phyloP scores from a whole-genome alignment of 1,140 invertebrate species.

The Drosophila suzukii region DNA sequence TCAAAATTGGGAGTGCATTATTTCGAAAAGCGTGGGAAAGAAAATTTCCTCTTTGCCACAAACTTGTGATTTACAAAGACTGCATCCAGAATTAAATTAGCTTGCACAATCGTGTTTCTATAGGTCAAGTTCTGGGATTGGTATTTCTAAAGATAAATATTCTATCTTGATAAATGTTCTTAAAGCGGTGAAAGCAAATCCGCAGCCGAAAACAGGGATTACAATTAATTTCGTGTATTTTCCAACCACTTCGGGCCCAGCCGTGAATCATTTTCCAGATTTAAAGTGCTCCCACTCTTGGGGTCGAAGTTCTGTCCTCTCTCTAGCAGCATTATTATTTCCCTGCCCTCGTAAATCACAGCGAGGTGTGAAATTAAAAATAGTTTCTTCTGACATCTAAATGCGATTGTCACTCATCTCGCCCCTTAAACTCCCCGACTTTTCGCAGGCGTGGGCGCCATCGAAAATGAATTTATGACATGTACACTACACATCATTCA shows the following conservation, averaged over 20 bases:
- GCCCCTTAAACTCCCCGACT: constrained; percentile 1
- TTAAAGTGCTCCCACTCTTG: not conserved
- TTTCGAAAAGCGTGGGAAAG: no score
- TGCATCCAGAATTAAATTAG: no score
- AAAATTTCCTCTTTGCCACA: no score
- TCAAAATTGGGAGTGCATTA: no score
- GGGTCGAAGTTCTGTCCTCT: not conserved
- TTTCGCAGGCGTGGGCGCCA: constrained; percentile 27
- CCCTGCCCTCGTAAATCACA: constrained; percentile 38
- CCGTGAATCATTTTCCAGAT: constrained; percentile 5
- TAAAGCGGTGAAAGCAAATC: not conserved
- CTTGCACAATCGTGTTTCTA: no score
- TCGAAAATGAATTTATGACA: constrained; percentile 55
- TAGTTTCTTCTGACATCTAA: constrained; percentile 51
- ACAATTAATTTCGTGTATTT: constrained; percentile 7
- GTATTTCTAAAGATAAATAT: no score
- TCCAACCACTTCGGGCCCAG: not conserved
- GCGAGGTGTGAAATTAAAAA: constrained; percentile 57
- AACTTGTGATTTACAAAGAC: no score
- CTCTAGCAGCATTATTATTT: not conserved
- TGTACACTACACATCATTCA: constrained; percentile 31
- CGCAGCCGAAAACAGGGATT: constrained; percentile 13
- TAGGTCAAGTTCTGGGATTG: no score
- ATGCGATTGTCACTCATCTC: constrained; percentile 41
- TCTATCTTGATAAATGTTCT: not conserved